Conservation (phyloP, 2,888 invertebrate species). For the Branchipolynoe longqiensis region DNA sequence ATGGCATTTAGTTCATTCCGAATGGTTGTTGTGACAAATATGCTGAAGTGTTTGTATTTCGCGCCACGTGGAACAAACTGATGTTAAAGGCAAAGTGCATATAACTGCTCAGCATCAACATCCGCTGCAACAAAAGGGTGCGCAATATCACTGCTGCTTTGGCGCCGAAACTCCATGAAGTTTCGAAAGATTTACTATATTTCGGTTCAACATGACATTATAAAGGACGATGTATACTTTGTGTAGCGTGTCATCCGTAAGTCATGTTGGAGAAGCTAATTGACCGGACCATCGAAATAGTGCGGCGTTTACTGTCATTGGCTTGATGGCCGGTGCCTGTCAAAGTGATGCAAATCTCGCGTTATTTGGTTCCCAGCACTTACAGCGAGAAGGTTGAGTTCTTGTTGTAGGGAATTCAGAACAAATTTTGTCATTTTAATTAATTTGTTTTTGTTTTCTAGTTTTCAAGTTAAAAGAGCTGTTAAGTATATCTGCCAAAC, state of each 20-base stretch:
- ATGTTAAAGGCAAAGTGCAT: conserved; percentile 37
- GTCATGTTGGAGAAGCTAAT: not conserved
- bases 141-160: not conserved
- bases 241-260: not conserved
- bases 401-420: conserved; percentile 63
- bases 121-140: conserved; percentile 42
- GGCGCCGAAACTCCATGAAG: not conserved
- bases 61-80: not conserved
- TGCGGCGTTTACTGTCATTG: conserved; percentile 52
- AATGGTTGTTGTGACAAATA: not conserved
- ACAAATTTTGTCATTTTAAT: conserved; percentile 63
- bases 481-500: conserved; percentile 57
- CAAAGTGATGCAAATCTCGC: conserved; percentile 58
- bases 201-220: not conserved
- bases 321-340: conserved; percentile 60
- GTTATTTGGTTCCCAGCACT: conserved; percentile 66
- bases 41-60: conserved; percentile 26
- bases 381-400: conserved; percentile 62
- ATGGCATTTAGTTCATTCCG: no score
- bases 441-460: conserved; percentile 53
- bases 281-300: conserved; percentile 4
- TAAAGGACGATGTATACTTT: not conserved
- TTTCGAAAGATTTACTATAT: not conserved
- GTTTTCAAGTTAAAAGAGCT: conserved; percentile 59
- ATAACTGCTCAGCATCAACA: not conserved